These are phyloP conservation scores for Xylota segnis DNA, from an alignment of 2,888 invertebrate genomes.

Conservation along the genomic window DNA sequence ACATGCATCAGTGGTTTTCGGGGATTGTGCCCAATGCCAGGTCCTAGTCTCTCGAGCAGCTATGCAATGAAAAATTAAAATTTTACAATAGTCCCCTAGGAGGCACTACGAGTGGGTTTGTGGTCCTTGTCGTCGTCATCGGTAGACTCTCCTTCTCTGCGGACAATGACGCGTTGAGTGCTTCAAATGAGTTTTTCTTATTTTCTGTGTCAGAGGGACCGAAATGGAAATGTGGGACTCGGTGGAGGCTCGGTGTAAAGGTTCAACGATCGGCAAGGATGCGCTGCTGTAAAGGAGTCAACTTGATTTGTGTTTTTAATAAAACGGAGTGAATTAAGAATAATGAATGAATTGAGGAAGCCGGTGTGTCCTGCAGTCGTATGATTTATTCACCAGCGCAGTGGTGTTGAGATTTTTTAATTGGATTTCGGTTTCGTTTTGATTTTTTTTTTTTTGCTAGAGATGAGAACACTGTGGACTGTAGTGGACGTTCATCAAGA, in stretches of 20 bases:
- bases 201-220: conserved; percentile 5
- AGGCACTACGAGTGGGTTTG: conserved; percentile 45
- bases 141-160: neutral
- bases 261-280: conserved; percentile 35
- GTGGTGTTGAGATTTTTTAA: conserved; percentile 5
- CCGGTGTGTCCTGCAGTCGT: conserved; percentile 37
- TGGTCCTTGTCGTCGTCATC: conserved; percentile 17
- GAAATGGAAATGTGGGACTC: conserved; percentile 24
- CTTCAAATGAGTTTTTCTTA: conserved; percentile 11
- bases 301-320: conserved; percentile 49
- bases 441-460: neutral
- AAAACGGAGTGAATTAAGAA: conserved; percentile 39
- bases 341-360: conserved; percentile 21
- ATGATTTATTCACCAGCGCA: conserved; percentile 46
- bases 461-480: neutral
- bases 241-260: conserved; percentile 9
- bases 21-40: conserved; percentile 12
- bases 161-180: conserved; percentile 26
- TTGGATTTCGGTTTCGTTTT: conserved; percentile 5
- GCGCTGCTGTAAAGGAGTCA: neutral
- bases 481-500: neutral
- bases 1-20: conserved; percentile 55
- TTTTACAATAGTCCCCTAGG: conserved; percentile 40
- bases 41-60: conserved; percentile 1
- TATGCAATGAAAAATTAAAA: conserved; percentile 51